These are phyloP conservation scores for Pemphigus obesinymphae DNA, from an alignment of 1,140 invertebrate species.

Conservation along the genomic window DNA sequence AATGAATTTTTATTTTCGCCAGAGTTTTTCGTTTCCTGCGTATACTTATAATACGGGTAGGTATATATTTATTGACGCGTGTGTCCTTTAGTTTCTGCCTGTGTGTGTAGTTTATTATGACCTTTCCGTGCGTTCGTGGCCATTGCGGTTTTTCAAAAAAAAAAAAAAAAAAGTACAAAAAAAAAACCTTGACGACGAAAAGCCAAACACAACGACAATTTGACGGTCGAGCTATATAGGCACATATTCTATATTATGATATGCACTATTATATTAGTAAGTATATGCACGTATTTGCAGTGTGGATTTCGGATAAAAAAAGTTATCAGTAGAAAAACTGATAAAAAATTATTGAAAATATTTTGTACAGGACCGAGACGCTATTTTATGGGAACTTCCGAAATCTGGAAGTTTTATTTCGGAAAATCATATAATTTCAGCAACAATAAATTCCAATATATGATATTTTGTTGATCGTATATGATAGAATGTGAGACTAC, in stretches of 20 bases:
- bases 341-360: too few species aligned
- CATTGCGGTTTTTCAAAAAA: background rate
- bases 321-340: too few species aligned
- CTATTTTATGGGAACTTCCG: too few species aligned
- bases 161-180: constrained; percentile 1
- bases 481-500: too few species aligned
- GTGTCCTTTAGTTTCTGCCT: background rate
- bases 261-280: background rate
- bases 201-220: constrained; percentile 27
- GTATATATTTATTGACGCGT: background rate
- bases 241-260: background rate
- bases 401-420: too few species aligned
- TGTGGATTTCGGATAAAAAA: too few species aligned
- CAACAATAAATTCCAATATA: too few species aligned
- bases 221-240: background rate
- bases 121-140: constrained; percentile 9
- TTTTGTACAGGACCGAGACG: too few species aligned
- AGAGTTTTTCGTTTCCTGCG: too few species aligned
- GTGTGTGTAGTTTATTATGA: constrained; percentile 1
- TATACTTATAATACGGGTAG: background rate
- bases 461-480: too few species aligned
- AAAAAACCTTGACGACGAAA: constrained; percentile 38
- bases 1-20: background rate
- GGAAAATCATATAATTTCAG: too few species aligned
- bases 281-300: background rate